These are phyloP conservation scores for Montipora capricornis DNA, from an alignment of 64 coral and sea anemone species.

Conservation along the genomic window DNA sequence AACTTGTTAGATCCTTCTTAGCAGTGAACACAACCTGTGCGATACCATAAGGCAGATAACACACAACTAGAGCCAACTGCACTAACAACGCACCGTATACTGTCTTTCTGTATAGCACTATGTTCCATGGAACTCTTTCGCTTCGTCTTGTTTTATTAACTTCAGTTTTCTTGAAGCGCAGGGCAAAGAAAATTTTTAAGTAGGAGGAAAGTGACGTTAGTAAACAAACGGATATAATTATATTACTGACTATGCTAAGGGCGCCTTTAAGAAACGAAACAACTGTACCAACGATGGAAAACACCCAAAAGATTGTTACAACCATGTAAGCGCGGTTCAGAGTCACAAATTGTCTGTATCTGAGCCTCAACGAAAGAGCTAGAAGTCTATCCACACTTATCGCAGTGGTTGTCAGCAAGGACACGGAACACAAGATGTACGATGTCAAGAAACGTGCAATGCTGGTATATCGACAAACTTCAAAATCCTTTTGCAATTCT, in stretches of 20 bases:
- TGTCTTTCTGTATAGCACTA: conserved; percentile 21
- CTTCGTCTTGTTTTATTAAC: background rate
- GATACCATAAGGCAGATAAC: too few relatives aligned
- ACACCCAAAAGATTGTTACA: too few relatives aligned
- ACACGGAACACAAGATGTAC: too few relatives aligned
- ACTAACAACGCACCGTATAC: conserved; percentile 3
- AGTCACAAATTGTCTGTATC: too few relatives aligned
- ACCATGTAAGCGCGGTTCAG: too few relatives aligned
- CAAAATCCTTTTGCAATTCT: background rate
- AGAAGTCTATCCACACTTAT: too few relatives aligned
- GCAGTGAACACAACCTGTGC: too few relatives aligned
- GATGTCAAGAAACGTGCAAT: too few relatives aligned
- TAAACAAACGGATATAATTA: background rate
- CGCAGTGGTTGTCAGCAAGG: too few relatives aligned
- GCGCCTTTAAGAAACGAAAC: background rate
- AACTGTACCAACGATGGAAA: background rate
- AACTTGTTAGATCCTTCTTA: too few relatives aligned
- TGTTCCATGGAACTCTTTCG: background rate
- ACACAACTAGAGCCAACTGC: background rate
- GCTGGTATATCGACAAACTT: background rate
- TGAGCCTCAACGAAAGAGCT: too few relatives aligned
- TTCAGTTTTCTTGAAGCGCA: background rate
- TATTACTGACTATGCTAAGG: background rate
- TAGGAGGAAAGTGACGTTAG: background rate
- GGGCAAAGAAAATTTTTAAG: background rate